These are phyloP conservation scores for Caenorhabditis panamensis DNA, from an alignment of 2,888 invertebrate species.

Conservation along the genomic window DNA sequence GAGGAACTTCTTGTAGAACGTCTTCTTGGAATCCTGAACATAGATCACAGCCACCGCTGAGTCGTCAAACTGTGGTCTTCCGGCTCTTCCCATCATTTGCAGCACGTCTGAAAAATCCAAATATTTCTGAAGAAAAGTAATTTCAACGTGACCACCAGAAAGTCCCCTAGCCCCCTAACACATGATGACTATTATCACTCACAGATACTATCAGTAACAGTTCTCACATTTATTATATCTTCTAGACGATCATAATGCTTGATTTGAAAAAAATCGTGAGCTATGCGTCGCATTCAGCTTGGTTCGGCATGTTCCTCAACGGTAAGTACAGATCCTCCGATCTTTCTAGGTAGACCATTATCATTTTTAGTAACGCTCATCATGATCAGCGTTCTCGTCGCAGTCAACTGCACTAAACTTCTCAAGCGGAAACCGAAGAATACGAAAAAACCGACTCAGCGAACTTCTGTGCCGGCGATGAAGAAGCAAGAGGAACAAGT, in stretches of 20 bases:
- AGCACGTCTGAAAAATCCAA: slow-evolving; percentile 87
- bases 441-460: neutral
- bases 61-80: slow-evolving; percentile 96
- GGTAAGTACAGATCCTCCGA: no score
- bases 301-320: no score
- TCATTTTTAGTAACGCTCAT: no score
- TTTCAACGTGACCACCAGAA: neutral
- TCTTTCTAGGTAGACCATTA: no score
- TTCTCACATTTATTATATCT: no score
- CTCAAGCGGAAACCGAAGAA: neutral
- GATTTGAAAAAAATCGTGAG: no score
- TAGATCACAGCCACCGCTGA: slow-evolving; percentile 86
- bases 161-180: no score
- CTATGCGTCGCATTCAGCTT: no score
- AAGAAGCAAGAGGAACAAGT: neutral
- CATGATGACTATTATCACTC: no score
- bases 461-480: no score
- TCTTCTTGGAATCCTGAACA: slow-evolving; percentile 93
- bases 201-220: no score
- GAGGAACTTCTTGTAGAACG: slow-evolving; percentile 98
- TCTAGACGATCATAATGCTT: no score
- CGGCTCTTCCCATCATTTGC: slow-evolving; percentile 99
- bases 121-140: neutral
- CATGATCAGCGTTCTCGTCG: neutral
- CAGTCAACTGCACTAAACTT: slow-evolving; percentile 9